Evolutionary conservation across 2,888 invertebrate genomes (phyloP).

Genomic region (Drosophila monieri): DNA sequence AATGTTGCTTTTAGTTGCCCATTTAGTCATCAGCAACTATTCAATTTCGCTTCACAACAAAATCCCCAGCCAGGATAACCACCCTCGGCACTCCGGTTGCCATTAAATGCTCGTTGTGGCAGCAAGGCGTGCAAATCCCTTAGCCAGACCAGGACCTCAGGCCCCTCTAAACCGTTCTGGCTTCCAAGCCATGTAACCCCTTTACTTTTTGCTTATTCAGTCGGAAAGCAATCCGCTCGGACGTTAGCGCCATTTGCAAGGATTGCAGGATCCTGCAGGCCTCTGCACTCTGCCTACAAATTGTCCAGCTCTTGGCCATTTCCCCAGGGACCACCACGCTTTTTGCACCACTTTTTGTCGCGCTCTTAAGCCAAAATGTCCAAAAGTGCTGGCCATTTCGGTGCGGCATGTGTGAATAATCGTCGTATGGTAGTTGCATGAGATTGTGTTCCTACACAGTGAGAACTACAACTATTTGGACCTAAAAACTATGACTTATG

Average conservation of each 20-base stretch:
- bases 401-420: slow-evolving; percentile 82
- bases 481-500: not conserved
- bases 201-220: slow-evolving; percentile 63
- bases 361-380: slow-evolving; percentile 55
- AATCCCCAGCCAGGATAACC: slow-evolving; percentile 35
- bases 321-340: slow-evolving; percentile 5
- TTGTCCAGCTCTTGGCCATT: slow-evolving; percentile 51
- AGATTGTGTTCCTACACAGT: not conserved
- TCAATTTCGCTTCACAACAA: slow-evolving; percentile 57
- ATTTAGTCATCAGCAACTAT: slow-evolving; percentile 54
- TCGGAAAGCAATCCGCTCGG: slow-evolving; percentile 59
- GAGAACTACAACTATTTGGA: not conserved
- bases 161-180: not conserved
- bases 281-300: slow-evolving; percentile 57
- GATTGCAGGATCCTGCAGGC: slow-evolving; percentile 22
- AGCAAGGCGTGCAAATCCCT: slow-evolving; percentile 43
- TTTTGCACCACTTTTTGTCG: slow-evolving; percentile 32
- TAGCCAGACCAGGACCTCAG: slow-evolving; percentile 10
- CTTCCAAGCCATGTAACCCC: slow-evolving; percentile 29
- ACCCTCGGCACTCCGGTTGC: slow-evolving; percentile 44
- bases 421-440: slow-evolving; percentile 59
- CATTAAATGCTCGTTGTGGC: slow-evolving; percentile 70
- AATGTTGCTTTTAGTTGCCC: slow-evolving; percentile 47
- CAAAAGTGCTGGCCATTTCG: slow-evolving; percentile 70
- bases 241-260: slow-evolving; percentile 52